Percentiles rank a stretch among this genome's conserved stretches.
Conservation (phyloP, 2,113 vertebrate species). For the Zeus faber region DNA sequence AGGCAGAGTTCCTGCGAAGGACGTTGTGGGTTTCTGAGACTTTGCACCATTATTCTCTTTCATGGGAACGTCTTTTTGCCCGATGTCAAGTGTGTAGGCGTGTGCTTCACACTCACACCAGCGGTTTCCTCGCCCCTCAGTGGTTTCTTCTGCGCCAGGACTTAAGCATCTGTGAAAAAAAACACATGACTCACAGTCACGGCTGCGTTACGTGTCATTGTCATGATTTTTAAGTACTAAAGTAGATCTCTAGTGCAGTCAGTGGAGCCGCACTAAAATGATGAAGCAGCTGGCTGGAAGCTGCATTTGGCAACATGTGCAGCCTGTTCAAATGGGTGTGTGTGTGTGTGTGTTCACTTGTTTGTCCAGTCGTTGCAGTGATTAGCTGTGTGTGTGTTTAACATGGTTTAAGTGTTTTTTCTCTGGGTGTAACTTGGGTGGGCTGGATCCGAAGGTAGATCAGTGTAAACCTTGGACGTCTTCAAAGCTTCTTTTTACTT, state of each 20-base stretch:
- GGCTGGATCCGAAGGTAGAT: no score
- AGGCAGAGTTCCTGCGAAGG: no score
- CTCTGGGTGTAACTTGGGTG: slow-evolving; percentile 35
- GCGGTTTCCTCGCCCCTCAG: slow-evolving; percentile 35
- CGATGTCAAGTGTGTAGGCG: slow-evolving; percentile 39
- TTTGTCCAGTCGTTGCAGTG: slow-evolving; percentile 27
- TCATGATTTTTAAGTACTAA: slow-evolving; percentile 24
- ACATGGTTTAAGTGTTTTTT: slow-evolving; percentile 10
- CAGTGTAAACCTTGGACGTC: not conserved
- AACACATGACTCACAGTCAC: slow-evolving; percentile 53
- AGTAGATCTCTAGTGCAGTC: slow-evolving; percentile 20
- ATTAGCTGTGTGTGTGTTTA: slow-evolving; percentile 24
- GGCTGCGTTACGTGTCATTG: slow-evolving; percentile 29
- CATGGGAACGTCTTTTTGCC: no score
- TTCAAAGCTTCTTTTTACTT: slow-evolving; percentile 1
- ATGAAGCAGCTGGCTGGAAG: slow-evolving; percentile 25
- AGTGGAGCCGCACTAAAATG: slow-evolving; percentile 41
- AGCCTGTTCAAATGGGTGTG: slow-evolving; percentile 17
- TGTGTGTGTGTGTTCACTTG: slow-evolving; percentile 12
- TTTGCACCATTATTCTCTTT: no score
- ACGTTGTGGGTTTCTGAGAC: no score
- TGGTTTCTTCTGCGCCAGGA: slow-evolving; percentile 22
- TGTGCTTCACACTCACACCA: slow-evolving; percentile 52
- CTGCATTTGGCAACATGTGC: slow-evolving; percentile 25
- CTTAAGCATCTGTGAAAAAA: slow-evolving; percentile 29